phyloP scores from a whole-genome alignment of 2,797 vertebrate species.

The Oreochromis grahami region DNA sequence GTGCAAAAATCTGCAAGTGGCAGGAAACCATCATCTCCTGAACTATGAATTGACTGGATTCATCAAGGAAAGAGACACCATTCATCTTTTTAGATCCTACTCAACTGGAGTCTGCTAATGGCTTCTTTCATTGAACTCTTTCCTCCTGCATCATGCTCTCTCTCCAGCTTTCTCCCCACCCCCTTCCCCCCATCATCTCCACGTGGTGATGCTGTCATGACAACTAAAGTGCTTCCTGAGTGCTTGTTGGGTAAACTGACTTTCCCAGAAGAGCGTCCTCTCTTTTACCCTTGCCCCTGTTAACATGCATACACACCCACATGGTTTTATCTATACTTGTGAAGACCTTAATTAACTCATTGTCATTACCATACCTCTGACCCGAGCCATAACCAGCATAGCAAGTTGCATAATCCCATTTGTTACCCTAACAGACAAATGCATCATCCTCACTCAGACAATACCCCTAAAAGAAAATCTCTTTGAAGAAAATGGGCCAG shows the following conservation, averaged over 20 bases:
- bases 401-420: neutral
- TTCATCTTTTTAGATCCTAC: conserved; percentile 33
- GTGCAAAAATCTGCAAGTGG: neutral
- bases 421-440: neutral
- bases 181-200: conserved; percentile 55
- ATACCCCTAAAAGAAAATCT: neutral
- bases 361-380: neutral
- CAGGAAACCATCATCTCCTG: conserved; percentile 38
- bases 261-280: conserved; percentile 61
- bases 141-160: neutral
- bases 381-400: neutral
- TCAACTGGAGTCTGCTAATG: conserved; percentile 2
- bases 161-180: neutral
- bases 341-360: neutral
- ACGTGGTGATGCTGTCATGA: conserved; percentile 54
- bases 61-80: conserved; percentile 11
- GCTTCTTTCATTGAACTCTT: neutral
- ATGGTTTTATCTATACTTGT: neutral
- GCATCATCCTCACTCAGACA: neutral
- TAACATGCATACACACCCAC: neutral
- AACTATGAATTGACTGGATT: conserved; percentile 45
- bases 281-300: conserved; percentile 25
- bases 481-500: neutral
- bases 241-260: conserved; percentile 73
- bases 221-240: conserved; percentile 73